Conservation (phyloP, 2,797 vertebrate species). For the Streptopelia turtur region DNA sequence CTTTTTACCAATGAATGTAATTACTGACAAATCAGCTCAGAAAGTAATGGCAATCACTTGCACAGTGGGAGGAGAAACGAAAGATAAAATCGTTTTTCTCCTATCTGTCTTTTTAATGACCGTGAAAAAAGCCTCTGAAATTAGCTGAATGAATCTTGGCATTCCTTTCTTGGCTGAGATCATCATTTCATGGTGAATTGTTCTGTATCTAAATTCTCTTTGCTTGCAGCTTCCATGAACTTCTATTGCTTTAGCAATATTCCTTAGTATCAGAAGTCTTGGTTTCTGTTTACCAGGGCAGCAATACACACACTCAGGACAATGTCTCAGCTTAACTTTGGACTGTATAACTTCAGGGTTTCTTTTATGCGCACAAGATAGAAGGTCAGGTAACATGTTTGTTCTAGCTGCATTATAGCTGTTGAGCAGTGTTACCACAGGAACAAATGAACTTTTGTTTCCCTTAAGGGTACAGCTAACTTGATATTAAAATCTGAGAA, state of each 20-base stretch:
- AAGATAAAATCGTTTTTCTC: slow-evolving; percentile 17
- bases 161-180: slow-evolving; percentile 36
- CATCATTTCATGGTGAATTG: slow-evolving; percentile 55
- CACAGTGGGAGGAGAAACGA: slow-evolving; percentile 19
- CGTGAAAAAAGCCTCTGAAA: slow-evolving; percentile 39
- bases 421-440: rapidly evolving
- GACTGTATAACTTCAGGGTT: neutral
- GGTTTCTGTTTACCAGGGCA: slow-evolving; percentile 3
- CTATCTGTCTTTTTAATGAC: slow-evolving; percentile 36
- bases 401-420: neutral
- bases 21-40: neutral
- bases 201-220: slow-evolving; percentile 13
- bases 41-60: neutral
- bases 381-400: neutral
- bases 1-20: slow-evolving; percentile 12
- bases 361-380: neutral
- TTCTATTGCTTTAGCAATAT: neutral
- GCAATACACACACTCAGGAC: neutral
- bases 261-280: neutral
- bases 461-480: neutral
- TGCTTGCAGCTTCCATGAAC: neutral
- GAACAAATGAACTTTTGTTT: neutral
- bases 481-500: neutral
- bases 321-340: neutral
- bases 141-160: slow-evolving; percentile 44